Evolutionary conservation across 2,888 invertebrate species (phyloP), one percentile per base, ranked within the genome.

Genomic region (Biston betularia): DNA sequence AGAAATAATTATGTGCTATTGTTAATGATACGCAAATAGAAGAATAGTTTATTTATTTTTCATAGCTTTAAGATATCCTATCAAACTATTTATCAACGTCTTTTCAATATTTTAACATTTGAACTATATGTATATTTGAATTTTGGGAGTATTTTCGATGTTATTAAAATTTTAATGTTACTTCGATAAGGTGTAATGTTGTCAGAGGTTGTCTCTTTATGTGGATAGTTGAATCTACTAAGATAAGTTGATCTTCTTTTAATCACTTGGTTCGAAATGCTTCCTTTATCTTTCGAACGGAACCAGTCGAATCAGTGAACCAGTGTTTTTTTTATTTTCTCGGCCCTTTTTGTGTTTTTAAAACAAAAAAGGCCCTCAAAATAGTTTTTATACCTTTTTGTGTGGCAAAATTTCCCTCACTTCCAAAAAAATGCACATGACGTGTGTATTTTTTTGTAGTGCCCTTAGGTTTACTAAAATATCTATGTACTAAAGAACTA

Each of bases 61-160:
- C 53, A 62, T 53, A 58, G 53, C 46, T 44, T 49, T 59, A 55
- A 46, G 50, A 35, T 11, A 33, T 57, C 45, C 15, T 40, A 66
- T 8, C 35, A 78, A 65, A 78, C 42, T 42, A 73, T 61, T n/a
- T 73, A 67, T 76, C 63, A 40, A 60, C 57, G 62, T 72, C 61
- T 72, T 77, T 75, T 76, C 35, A 46, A 63, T 76, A 72, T 70
- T 73, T 72, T 68, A 61, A 57, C 4, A n/a, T 49, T 33, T 58
- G 5, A 71, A 68, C 61, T 76, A 75, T 70, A 70, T 49, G 65
- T 68, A 65, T 66, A 68, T 57, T 72, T 63, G 56, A 71, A 70
- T 76, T 73, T 79, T 72, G 68, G 65, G 70, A 72, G 63, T 71
- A 64, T 74, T 75, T 74, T 75, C 62, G 66, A 65, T 74, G 72